Conservation (phyloP, 2,113 vertebrate species). For the Leptodactylus fuscus region DNA sequence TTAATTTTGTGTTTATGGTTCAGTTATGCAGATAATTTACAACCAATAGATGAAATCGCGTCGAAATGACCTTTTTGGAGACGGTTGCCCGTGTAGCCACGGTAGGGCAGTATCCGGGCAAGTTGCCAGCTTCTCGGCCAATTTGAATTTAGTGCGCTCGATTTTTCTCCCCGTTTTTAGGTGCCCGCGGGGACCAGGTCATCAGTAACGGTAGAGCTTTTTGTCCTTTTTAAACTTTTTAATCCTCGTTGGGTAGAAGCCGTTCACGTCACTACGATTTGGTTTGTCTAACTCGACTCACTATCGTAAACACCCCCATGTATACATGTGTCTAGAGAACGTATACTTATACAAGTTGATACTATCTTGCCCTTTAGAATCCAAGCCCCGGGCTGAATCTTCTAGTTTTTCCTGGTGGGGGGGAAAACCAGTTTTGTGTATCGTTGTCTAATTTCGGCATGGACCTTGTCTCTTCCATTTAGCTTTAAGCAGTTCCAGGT, state of each 20-base stretch:
- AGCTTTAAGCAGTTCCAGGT: constrained; percentile 12
- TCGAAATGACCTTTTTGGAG: constrained; percentile 23
- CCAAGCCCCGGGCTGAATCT: background rate
- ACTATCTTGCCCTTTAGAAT: background rate
- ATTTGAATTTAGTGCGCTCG: background rate
- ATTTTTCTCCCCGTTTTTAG: constrained; percentile 23
- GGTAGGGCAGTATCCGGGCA: constrained; percentile 15
- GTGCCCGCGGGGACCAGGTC: background rate
- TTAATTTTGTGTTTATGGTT: constrained; percentile 22
- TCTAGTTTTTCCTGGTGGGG: background rate
- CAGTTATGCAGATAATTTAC: constrained; percentile 30
- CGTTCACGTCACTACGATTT: too few species aligned
- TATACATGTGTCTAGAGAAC: background rate
- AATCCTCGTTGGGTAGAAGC: background rate
- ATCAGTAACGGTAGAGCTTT: constrained; percentile 5
- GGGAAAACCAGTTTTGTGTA: constrained; percentile 6
- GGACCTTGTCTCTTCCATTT: background rate
- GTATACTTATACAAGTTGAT: background rate
- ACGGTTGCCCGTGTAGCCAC: constrained; percentile 3
- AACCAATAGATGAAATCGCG: constrained; percentile 10
- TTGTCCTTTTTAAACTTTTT: background rate
- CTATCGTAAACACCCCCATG: background rate
- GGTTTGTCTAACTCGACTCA: too few species aligned
- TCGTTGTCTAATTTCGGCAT: background rate
- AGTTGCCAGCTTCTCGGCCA: background rate